phyloP scores from a whole-genome alignment of 2,113 vertebrate species.

The Tachuris rubrigastra region DNA sequence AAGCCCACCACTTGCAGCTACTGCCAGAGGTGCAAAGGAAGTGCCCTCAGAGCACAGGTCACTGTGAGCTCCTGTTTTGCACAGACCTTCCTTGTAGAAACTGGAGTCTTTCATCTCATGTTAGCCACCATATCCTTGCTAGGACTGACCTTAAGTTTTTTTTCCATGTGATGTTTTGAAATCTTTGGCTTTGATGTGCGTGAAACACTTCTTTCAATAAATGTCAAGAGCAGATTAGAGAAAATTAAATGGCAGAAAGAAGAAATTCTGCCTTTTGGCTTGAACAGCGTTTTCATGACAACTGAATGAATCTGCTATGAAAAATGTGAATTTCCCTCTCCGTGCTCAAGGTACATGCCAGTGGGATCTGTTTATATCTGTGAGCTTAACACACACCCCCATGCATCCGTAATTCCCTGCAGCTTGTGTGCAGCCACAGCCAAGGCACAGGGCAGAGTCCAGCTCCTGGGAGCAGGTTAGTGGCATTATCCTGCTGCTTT shows the following conservation, averaged over 20 bases:
- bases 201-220: constrained; percentile 40
- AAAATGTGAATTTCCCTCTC: constrained; percentile 12
- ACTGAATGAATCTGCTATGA: background rate
- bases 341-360: background rate
- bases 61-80: background rate
- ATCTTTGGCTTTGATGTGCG: constrained; percentile 27
- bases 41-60: background rate
- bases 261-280: constrained; percentile 29
- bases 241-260: constrained; percentile 26
- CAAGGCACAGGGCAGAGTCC: background rate
- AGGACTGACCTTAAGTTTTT: constrained; percentile 4
- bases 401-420: background rate
- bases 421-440: background rate
- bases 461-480: background rate
- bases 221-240: constrained; percentile 57
- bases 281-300: background rate
- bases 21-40: background rate
- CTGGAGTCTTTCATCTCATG: constrained; percentile 2
- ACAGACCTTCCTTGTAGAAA: background rate
- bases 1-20: background rate
- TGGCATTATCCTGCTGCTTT: constrained; percentile 33
- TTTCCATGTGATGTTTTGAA: constrained; percentile 21
- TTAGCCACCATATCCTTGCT: background rate
- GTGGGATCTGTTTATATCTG: constrained; percentile 18
- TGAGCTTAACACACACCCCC: background rate